A percentile compares a stretch with the other conserved stretches of the same genome.
Conservation (phyloP, 2,113 vertebrate species). For the Dicentrarchus labrax region DNA sequence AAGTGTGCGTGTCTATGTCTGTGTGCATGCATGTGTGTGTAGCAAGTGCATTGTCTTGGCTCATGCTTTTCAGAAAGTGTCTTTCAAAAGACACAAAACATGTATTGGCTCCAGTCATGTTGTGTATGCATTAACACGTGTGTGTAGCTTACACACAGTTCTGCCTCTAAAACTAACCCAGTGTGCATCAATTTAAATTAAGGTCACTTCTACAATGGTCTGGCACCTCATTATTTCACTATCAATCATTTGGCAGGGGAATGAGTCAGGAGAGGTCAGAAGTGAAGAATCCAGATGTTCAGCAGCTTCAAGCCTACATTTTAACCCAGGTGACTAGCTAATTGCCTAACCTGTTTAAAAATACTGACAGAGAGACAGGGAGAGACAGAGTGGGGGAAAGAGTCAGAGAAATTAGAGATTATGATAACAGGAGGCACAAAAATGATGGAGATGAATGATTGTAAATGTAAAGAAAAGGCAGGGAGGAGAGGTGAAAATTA, state of each 20-base stretch:
- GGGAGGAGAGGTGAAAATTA: neutral
- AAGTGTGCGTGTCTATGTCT: neutral
- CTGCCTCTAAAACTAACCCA: constrained; percentile 16
- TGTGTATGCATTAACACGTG: neutral
- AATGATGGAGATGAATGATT: neutral
- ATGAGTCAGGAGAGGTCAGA: constrained; percentile 47
- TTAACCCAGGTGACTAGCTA: constrained; percentile 16
- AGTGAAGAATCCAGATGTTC: constrained; percentile 65
- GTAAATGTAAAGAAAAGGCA: neutral
- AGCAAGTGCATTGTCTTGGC: neutral
- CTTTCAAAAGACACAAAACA: neutral
- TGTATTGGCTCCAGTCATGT: neutral
- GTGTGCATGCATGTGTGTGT: neutral
- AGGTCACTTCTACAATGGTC: constrained; percentile 35
- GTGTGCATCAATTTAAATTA: constrained; percentile 30
- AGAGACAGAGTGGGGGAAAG: neutral
- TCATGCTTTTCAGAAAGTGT: constrained; percentile 2
- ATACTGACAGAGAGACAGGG: constrained; percentile 1
- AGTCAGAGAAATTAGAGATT: neutral
- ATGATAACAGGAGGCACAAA: neutral
- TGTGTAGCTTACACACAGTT: neutral
- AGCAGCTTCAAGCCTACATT: constrained; percentile 29
- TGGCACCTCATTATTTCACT: constrained; percentile 58
- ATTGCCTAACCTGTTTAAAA: constrained; percentile 32
- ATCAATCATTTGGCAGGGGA: constrained; percentile 43